phyloP scores from a whole-genome alignment of 2,888 invertebrate genomes.

The Erannis defoliaria region DNA sequence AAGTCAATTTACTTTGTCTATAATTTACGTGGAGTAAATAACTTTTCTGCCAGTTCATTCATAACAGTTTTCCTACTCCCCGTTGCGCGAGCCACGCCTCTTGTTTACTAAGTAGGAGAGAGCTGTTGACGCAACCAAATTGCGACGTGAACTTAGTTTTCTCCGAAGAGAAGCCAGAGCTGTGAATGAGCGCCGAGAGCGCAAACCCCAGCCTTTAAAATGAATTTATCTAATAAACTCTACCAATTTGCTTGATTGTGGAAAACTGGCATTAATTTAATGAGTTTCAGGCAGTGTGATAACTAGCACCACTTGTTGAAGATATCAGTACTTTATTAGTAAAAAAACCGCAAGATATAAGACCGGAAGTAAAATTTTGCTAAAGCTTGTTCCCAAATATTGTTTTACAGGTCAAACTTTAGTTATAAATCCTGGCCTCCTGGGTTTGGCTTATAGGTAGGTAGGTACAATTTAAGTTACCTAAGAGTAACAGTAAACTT shows the following conservation, averaged over 20 bases:
- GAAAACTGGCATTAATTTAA: conserved; percentile 3
- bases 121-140: conserved; percentile 54
- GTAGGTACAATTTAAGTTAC: not conserved
- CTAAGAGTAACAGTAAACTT: conserved; percentile 1
- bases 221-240: conserved; percentile 10
- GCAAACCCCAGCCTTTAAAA: conserved; percentile 6
- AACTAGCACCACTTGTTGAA: not conserved
- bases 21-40: conserved; percentile 13
- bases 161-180: conserved; percentile 4
- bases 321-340: not conserved
- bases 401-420: not conserved
- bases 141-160: conserved; percentile 44
- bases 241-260: conserved; percentile 8
- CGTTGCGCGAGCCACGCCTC: conserved; percentile 52
- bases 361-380: not conserved
- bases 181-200: conserved; percentile 10
- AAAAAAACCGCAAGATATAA: not conserved
- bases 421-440: not conserved
- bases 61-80: conserved; percentile 35
- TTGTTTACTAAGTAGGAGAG: conserved; percentile 76
- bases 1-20: conserved; percentile 13
- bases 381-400: not conserved
- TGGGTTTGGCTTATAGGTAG: too few species aligned
- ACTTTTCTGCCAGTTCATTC: conserved; percentile 28
- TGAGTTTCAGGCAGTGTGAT: not conserved